Conservation (phyloP, 1,140 invertebrate genomes). For the Chymomyza costata region DNA sequence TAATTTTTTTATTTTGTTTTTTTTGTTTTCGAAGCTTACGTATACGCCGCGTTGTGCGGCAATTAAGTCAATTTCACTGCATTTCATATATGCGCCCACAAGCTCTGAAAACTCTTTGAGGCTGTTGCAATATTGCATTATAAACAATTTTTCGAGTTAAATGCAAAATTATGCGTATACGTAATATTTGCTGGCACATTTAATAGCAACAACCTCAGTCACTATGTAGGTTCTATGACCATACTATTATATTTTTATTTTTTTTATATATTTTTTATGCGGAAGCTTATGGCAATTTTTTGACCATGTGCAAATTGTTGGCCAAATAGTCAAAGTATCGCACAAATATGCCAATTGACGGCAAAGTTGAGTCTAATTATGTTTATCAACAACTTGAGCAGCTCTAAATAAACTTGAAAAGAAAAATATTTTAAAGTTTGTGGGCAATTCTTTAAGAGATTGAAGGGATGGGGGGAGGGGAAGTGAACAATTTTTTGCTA, state of each 20-base stretch:
- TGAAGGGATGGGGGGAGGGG: no score
- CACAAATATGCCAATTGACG: conserved; percentile 38
- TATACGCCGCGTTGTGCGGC: conserved; percentile 29
- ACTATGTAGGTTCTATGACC: no score
- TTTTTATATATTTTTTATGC: not conserved
- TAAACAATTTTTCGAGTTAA: no score
- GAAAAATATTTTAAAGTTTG: no score
- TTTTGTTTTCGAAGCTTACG: conserved; percentile 50
- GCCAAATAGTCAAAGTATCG: conserved; percentile 41
- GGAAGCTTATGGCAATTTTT: no score
- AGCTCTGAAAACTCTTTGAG: not conserved
- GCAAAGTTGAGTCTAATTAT: no score
- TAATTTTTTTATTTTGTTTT: no score
- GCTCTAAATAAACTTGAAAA: no score
- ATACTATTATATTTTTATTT: conserved; percentile 13
- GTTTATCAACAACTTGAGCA: conserved; percentile 62
- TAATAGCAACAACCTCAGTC: no score
- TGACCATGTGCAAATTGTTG: no score
- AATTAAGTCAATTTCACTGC: conserved; percentile 15
- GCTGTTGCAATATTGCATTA: conserved; percentile 52
- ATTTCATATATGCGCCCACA: conserved; percentile 27
- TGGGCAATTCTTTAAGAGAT: no score
- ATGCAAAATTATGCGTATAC: conserved; percentile 70
- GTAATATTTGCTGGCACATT: conserved; percentile 53
- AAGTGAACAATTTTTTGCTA: no score